A percentile compares a stretch with the other conserved stretches of the same genome.
phyloP scores from a whole-genome alignment of 2,888 invertebrate species.

The Lepidonotus clava region DNA sequence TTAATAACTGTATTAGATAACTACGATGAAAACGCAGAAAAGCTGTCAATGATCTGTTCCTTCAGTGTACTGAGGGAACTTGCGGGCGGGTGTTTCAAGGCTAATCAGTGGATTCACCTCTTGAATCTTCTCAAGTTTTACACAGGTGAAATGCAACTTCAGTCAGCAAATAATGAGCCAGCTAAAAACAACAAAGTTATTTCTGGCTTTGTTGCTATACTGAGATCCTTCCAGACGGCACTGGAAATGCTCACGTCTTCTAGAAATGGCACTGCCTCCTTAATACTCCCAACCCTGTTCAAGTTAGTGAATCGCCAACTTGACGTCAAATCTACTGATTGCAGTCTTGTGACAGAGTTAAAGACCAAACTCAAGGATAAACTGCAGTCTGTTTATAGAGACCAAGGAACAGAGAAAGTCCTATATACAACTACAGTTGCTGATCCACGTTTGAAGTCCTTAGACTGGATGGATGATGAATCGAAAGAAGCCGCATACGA shows the following conservation, averaged over 20 bases:
- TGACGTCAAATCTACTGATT: not conserved
- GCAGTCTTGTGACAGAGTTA: not conserved
- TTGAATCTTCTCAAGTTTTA: not conserved
- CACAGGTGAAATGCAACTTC: not conserved
- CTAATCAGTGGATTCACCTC: not conserved
- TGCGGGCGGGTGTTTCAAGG: not conserved
- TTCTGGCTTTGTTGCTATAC: not conserved
- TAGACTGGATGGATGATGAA: conserved; percentile 32
- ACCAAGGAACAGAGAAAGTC: not conserved
- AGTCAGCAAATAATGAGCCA: not conserved
- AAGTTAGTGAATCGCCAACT: conserved; percentile 5
- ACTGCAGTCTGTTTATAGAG: not conserved
- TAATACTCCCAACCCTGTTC: conserved; percentile 10
- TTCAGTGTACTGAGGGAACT: not conserved
- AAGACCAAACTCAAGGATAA: not conserved
- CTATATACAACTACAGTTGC: not conserved
- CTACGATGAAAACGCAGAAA: not conserved
- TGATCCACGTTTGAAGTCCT: conserved; percentile 15
- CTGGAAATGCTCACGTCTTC: conserved; percentile 19
- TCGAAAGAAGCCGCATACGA: not conserved
- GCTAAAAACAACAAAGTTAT: not conserved
- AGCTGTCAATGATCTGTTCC: not conserved
- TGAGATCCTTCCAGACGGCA: conserved; percentile 34
- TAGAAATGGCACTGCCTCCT: not conserved
- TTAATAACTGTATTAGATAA: not conserved